Base-by-base conservation (phyloP, 2,888 invertebrate species). In the Chrysomela aeneicollis region DNA sequence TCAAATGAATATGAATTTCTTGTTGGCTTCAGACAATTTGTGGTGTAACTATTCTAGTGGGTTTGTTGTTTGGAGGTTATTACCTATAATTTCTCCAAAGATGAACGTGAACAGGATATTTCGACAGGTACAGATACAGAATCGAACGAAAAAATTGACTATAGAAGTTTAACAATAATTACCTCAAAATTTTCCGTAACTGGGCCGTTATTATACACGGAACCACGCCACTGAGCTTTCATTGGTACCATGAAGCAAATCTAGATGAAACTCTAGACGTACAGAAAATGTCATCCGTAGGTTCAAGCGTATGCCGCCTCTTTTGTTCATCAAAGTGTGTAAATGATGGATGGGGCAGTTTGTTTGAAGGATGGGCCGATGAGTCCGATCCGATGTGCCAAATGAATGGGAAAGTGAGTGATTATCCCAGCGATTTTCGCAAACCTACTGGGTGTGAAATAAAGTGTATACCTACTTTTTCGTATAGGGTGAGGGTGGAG, bases 271-370 rank as follows among this genome's bases (percentile, higher is more conserved):
- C 51, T 59, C 42, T 17, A 30, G 37, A 55, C n/a, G n/a, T 19
- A 55, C 12, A 55, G 21, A 55, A 21, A 17, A 46, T 19, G 42
- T 55, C 55, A n/a, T 32, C 37, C 22, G 21, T n/a, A 19, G 42
- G 42, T 21, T 22, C 15, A 50, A 59, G 46, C 59, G 42, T 46
- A 49, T 49, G 30, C 59, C 55, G 52, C 32, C 49, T 58, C 61
- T 53, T 65, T 65, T 65, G 61, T 62, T 35, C 61, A 17, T 47
- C 46, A 26, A 47, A 46, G 55, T 51, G 57, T 58, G 53, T 53
- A 50, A 58, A 62, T 65, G 65, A 65, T 65, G 59, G 65, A 65
- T 65, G 26, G 58, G 47, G 50, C 59, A 58, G 61, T 65, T 65
- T 59, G 59, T 53, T 62, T 65, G 59, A 59, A 58, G 35, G 59